Conservation (phyloP, 2,888 invertebrate species). For the Ypsolopha sequella region DNA sequence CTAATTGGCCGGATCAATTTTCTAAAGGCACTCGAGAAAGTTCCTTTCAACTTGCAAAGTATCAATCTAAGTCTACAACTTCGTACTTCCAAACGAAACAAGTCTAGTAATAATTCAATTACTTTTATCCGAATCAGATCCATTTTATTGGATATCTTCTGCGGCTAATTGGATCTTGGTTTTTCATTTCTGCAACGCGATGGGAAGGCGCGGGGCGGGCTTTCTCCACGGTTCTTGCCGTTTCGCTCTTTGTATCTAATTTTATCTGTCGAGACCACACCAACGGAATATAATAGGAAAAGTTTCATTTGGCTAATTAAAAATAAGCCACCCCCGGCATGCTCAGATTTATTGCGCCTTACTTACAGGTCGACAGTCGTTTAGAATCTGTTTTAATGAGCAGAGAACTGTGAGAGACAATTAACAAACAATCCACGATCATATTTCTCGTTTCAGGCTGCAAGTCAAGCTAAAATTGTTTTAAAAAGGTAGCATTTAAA, state of each 20-base stretch:
- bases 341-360: slow-evolving; percentile 50
- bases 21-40: no score
- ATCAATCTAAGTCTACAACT: no score
- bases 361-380: slow-evolving; percentile 29
- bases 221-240: slow-evolving; percentile 17
- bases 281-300: slow-evolving; percentile 54
- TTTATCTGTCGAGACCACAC: slow-evolving; percentile 34
- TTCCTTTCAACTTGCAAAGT: no score
- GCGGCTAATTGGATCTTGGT: slow-evolving; percentile 53
- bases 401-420: no score
- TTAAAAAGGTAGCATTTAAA: neutral
- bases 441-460: no score
- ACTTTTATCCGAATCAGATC: slow-evolving; percentile 36
- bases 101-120: slow-evolving; percentile 22
- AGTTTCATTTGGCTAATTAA: slow-evolving; percentile 66
- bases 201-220: slow-evolving; percentile 20
- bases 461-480: no score
- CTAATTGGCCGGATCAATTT: no score
- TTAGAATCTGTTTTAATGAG: neutral
- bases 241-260: slow-evolving; percentile 44
- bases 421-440: no score
- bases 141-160: slow-evolving; percentile 41
- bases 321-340: slow-evolving; percentile 51
- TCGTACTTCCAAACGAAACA: neutral
- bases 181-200: slow-evolving; percentile 32